phyloP scores from a whole-genome alignment of 2,888 invertebrate genomes.

The Eupithecia subumbrata region DNA sequence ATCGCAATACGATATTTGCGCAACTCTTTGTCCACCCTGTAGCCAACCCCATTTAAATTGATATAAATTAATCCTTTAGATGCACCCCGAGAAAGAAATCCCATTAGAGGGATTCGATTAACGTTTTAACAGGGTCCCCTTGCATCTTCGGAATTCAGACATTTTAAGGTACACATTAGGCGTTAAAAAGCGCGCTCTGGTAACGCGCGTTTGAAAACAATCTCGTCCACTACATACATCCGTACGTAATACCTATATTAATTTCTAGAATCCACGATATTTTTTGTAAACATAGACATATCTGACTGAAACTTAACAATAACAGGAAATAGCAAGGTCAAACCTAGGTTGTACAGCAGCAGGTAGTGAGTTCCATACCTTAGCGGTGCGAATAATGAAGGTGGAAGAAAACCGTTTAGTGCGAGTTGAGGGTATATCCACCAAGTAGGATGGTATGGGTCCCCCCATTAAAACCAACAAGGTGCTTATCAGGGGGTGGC shows the following conservation, averaged over 20 bases:
- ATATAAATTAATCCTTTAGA: slow-evolving; percentile 84
- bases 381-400: too few species aligned
- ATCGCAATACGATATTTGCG: slow-evolving; percentile 33
- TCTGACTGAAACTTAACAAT: too few species aligned
- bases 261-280: not conserved
- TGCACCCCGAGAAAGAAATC: slow-evolving; percentile 83
- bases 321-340: too few species aligned
- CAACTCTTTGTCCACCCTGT: slow-evolving; percentile 59
- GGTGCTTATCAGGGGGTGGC: too few species aligned
- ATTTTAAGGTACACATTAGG: not conserved
- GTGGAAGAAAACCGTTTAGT: too few species aligned
- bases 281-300: not conserved
- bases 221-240: too few species aligned
- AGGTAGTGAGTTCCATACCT: too few species aligned
- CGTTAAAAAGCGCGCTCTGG: not conserved
- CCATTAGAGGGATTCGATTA: slow-evolving; percentile 83
- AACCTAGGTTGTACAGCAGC: too few species aligned
- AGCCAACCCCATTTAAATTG: slow-evolving; percentile 78
- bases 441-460: too few species aligned
- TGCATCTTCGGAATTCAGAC: slow-evolving; percentile 26
- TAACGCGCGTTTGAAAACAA: not conserved
- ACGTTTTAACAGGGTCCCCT: slow-evolving; percentile 73
- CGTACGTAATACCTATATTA: too few species aligned
- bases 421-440: too few species aligned
- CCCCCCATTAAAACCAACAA: too few species aligned